Evolutionary conservation across 2,888 invertebrate species (phyloP).

Genomic region (Liposcelis brunnea): DNA sequence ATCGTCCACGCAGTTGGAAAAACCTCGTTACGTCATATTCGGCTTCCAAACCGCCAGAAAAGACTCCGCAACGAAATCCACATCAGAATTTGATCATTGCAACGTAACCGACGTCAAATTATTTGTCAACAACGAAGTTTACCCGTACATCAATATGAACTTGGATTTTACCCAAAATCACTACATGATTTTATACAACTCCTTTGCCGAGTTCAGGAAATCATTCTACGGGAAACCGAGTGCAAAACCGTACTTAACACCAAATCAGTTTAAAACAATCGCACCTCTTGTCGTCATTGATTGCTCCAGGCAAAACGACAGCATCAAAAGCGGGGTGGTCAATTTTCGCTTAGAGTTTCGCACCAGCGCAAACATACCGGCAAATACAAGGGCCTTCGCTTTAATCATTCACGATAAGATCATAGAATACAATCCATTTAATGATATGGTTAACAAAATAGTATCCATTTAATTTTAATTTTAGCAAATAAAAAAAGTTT

Average conservation of each 20-base stretch:
- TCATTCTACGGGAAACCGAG: constrained; percentile 16
- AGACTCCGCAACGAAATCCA: background rate
- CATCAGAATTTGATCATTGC: constrained; percentile 18
- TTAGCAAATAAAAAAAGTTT: too few species aligned
- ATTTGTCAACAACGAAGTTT: constrained; percentile 22
- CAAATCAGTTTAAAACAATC: too few species aligned
- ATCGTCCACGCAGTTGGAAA: constrained; percentile 8
- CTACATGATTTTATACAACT: constrained; percentile 18
- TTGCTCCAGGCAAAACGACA: constrained; percentile 15
- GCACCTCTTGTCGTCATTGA: constrained; percentile 13
- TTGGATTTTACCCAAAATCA: constrained; percentile 19
- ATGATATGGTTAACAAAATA: too few species aligned
- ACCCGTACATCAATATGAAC: constrained; percentile 23
- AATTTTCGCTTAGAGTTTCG: constrained; percentile 18
- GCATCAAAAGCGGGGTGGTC: constrained; percentile 17
- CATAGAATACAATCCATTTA: constrained; percentile 14
- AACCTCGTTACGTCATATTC: constrained; percentile 3
- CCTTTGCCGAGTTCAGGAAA: constrained; percentile 19
- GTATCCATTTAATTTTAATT: too few species aligned
- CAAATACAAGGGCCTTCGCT: constrained; percentile 19
- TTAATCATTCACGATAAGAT: constrained; percentile 19
- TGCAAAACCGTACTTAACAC: constrained; percentile 7
- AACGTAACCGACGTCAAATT: constrained; percentile 22
- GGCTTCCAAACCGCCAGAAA: constrained; percentile 9
- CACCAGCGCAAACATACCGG: constrained; percentile 15